phyloP scores from a whole-genome alignment of 2,888 invertebrate species.

The Trypoxylon attenuatum region DNA sequence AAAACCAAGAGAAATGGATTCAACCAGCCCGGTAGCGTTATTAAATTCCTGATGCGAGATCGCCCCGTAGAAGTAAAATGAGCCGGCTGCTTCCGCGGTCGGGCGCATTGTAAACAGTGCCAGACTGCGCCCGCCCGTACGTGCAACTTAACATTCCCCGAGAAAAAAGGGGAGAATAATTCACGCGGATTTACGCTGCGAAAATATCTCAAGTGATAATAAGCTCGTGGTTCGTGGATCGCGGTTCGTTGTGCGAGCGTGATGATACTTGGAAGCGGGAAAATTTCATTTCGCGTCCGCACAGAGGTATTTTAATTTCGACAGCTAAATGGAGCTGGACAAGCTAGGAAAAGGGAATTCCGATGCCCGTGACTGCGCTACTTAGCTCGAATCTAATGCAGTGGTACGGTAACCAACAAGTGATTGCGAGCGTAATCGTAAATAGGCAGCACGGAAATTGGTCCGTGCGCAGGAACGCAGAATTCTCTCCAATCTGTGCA shows the following conservation, averaged over 20 bases:
- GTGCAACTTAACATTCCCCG: background rate
- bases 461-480: constrained; percentile 3
- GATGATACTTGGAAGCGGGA: too few relatives aligned
- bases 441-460: constrained; percentile 33
- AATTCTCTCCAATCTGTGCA: constrained; percentile 16
- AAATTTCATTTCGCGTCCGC: background rate
- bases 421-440: constrained; percentile 20
- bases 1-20: constrained; percentile 15
- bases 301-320: background rate
- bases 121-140: background rate
- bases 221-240: too few relatives aligned
- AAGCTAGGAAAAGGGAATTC: background rate
- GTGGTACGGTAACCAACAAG: too few relatives aligned
- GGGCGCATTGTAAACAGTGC: constrained; percentile 4
- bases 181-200: too few relatives aligned
- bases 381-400: too few relatives aligned
- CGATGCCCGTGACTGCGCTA: too few relatives aligned
- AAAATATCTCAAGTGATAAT: too few relatives aligned
- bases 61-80: constrained; percentile 9
- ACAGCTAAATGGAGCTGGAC: background rate
- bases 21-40: constrained; percentile 31
- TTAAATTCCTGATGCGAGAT: constrained; percentile 45
- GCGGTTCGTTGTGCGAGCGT: too few relatives aligned
- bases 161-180: too few relatives aligned
- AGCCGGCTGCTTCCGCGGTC: constrained; percentile 21